A percentile compares a stretch with the other conserved stretches of the same genome.
Conservation (phyloP, 2,797 vertebrate genomes). For the Acanthiza pusilla region DNA sequence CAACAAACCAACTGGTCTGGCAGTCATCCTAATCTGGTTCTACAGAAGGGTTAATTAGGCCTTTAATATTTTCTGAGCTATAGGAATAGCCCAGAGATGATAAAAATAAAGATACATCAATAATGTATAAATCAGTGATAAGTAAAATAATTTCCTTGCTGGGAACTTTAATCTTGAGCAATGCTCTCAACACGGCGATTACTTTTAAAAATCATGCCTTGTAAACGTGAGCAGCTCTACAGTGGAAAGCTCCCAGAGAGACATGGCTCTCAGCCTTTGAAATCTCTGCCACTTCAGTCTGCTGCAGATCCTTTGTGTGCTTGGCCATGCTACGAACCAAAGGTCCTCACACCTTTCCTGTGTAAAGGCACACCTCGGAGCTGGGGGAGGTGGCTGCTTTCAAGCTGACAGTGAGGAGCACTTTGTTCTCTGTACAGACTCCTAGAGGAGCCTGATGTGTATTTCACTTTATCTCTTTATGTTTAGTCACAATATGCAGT, state of each 20-base stretch:
- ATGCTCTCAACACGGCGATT: neutral
- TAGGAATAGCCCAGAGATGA: neutral
- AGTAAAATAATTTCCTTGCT: neutral
- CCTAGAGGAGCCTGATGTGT: neutral
- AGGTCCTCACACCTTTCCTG: neutral
- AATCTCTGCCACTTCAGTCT: neutral
- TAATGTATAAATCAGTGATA: neutral
- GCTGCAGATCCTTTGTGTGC: neutral
- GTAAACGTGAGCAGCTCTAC: neutral
- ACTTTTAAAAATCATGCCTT: neutral
- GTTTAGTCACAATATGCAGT: neutral
- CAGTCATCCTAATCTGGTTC: neutral
- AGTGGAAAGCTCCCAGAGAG: neutral
- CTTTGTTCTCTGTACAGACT: neutral
- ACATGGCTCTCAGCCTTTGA: neutral
- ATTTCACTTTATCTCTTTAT: neutral
- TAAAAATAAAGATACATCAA: neutral
- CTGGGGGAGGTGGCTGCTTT: neutral
- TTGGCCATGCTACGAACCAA: neutral
- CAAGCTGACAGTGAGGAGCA: neutral
- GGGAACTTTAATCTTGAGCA: neutral
- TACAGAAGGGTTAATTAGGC: neutral
- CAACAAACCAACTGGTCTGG: neutral
- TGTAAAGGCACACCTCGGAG: neutral
- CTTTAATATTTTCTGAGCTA: neutral